Conservation (phyloP, 2,888 invertebrate genomes). For the Agriopis leucophaearia region DNA sequence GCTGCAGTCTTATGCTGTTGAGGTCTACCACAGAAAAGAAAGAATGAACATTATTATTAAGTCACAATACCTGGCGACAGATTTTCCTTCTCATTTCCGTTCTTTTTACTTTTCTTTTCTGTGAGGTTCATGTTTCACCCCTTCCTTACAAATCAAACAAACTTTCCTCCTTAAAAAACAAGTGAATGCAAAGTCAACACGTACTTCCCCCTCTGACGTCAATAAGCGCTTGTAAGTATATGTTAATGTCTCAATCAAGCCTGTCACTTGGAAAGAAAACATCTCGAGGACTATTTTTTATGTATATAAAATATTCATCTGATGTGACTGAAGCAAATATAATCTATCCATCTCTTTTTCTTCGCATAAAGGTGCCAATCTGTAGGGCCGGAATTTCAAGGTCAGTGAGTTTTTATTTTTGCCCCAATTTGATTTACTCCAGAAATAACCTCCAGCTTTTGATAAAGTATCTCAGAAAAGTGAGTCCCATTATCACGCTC, state of each 20-base stretch:
- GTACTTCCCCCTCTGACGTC: conserved; percentile 7
- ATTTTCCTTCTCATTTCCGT: too few relatives aligned
- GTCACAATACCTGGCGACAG: too few relatives aligned
- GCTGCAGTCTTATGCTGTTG: too few relatives aligned
- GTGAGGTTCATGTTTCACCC: too few relatives aligned
- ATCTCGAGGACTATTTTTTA: not conserved
- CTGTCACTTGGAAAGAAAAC: conserved; percentile 6
- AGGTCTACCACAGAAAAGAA: too few relatives aligned
- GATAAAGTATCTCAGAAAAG: not conserved
- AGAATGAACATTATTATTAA: too few relatives aligned
- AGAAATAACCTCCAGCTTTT: not conserved
- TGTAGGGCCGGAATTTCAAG: too few relatives aligned
- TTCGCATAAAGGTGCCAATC: too few relatives aligned
- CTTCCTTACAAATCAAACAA: too few relatives aligned
- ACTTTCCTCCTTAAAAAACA: conserved; percentile 1
- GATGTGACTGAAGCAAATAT: not conserved
- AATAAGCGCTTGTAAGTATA: conserved; percentile 1
- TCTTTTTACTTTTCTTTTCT: too few relatives aligned
- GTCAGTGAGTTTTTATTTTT: too few relatives aligned
- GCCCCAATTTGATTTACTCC: not conserved
- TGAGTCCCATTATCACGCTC: conserved; percentile 20
- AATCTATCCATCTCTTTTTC: not conserved
- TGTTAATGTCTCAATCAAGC: conserved; percentile 9
- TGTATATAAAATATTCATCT: not conserved
- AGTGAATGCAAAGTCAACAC: not conserved